Evolutionary conservation across 2,797 vertebrate genomes (phyloP).

Genomic region (Pagetopsis macropterus): DNA sequence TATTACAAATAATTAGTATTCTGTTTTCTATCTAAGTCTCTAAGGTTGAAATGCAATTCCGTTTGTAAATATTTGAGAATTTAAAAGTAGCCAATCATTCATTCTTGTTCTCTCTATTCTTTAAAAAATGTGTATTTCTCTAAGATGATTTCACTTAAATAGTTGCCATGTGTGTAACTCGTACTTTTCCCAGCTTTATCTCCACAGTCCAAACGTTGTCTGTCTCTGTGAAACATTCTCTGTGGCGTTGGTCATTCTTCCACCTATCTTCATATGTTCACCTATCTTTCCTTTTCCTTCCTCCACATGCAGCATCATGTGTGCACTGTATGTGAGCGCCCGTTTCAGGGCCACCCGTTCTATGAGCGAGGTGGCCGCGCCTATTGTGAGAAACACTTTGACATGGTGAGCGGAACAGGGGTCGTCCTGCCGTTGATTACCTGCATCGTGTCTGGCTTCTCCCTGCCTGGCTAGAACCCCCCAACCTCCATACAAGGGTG

Average conservation of each 20-base stretch:
- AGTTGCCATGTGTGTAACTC: slow-evolving; percentile 21
- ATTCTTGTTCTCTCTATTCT: not conserved
- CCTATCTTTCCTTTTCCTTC: slow-evolving; percentile 16
- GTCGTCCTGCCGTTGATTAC: slow-evolving; percentile 33
- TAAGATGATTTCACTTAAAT: not conserved
- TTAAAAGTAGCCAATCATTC: not conserved
- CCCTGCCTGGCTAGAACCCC: slow-evolving; percentile 36
- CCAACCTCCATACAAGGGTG: slow-evolving; percentile 27
- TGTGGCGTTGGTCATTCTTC: not conserved
- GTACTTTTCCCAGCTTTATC: slow-evolving; percentile 8
- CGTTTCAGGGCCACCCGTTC: slow-evolving; percentile 81
- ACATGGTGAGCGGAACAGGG: slow-evolving; percentile 77
- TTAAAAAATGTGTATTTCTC: not conserved
- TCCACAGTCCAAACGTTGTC: slow-evolving; percentile 31
- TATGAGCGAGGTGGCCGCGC: slow-evolving; percentile 78
- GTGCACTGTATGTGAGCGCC: slow-evolving; percentile 80
- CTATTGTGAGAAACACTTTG: slow-evolving; percentile 84
- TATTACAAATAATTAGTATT: not conserved
- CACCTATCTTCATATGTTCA: slow-evolving; percentile 12
- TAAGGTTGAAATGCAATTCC: not conserved
- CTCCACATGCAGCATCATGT: slow-evolving; percentile 86
- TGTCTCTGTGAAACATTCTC: slow-evolving; percentile 6
- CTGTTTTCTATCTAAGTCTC: not conserved
- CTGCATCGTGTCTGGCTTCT: slow-evolving; percentile 22
- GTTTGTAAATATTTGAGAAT: not conserved